Conservation (phyloP, 2,113 vertebrate species). For the Actinemys pallida region DNA sequence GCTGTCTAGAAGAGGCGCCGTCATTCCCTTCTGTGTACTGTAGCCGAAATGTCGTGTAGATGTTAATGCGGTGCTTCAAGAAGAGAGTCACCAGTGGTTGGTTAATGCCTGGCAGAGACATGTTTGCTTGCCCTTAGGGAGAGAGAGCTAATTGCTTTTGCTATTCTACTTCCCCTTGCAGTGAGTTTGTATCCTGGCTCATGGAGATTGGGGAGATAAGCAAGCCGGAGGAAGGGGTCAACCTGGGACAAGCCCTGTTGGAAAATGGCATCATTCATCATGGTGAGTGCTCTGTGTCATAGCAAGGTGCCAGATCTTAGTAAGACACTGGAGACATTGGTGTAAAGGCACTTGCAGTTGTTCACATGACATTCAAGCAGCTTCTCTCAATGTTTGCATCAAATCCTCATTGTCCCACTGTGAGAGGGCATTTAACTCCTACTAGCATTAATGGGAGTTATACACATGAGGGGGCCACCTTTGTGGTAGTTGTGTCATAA, state of each 20-base stretch:
- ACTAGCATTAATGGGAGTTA: not conserved
- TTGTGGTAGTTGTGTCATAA: not conserved
- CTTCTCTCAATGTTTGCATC: not conserved
- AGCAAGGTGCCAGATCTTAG: not conserved
- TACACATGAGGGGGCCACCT: not conserved
- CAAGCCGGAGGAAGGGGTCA: constrained; percentile 96
- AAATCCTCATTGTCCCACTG: not conserved
- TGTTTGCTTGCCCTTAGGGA: not conserved
- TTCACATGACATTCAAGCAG: not conserved
- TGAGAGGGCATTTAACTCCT: not conserved
- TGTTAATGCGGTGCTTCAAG: not conserved
- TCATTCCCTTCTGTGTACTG: not conserved
- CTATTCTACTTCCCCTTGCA: constrained; percentile 73
- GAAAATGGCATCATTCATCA: constrained; percentile 99
- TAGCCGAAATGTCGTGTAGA: not conserved
- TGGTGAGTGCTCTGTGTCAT: constrained; percentile 81
- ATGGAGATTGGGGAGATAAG: constrained; percentile 97
- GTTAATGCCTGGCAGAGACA: not conserved
- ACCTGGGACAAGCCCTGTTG: constrained; percentile 95
- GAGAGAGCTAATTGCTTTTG: constrained; percentile 3
- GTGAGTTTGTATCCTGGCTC: constrained; percentile 98
- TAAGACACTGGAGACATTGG: not conserved
- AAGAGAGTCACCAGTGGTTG: not conserved
- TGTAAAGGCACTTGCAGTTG: not conserved
- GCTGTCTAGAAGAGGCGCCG: not conserved